phyloP scores from a whole-genome alignment of 2,888 invertebrate species.

The Serripes groenlandicus region DNA sequence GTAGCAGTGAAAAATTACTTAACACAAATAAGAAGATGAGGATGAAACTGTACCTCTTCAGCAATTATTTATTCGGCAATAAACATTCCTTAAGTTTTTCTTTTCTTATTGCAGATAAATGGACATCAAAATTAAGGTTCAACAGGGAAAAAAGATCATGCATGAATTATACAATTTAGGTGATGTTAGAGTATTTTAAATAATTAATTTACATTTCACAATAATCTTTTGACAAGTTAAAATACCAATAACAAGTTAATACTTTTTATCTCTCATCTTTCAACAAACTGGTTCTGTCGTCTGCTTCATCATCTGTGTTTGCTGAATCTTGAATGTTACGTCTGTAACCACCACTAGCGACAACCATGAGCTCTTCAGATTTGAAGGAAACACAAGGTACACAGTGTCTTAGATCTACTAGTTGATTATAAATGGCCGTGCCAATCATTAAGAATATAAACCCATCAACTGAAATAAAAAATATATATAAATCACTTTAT shows the following conservation, averaged over 20 bases:
- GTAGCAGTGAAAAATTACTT: too few species aligned
- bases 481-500: not conserved
- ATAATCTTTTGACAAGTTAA: too few species aligned
- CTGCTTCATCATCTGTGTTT: constrained; percentile 56
- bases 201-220: not conserved
- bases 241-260: not conserved
- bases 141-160: too few species aligned
- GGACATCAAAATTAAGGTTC: too few species aligned
- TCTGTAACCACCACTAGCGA: constrained; percentile 28
- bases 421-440: constrained; percentile 82
- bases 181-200: too few species aligned
- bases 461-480: constrained; percentile 80
- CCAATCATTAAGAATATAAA: constrained; percentile 83
- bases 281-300: constrained; percentile 56
- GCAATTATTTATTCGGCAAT: too few species aligned
- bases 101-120: too few species aligned
- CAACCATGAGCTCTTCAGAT: constrained; percentile 52
- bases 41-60: too few species aligned
- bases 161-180: too few species aligned
- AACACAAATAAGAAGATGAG: too few species aligned
- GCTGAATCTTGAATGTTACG: constrained; percentile 69
- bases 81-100: too few species aligned
- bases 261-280: constrained; percentile 37
- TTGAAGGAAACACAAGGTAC: constrained; percentile 74
- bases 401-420: constrained; percentile 77